Evolutionary conservation across 1,140 invertebrate genomes (phyloP).

Genomic region (Batillaria attramentaria): DNA sequence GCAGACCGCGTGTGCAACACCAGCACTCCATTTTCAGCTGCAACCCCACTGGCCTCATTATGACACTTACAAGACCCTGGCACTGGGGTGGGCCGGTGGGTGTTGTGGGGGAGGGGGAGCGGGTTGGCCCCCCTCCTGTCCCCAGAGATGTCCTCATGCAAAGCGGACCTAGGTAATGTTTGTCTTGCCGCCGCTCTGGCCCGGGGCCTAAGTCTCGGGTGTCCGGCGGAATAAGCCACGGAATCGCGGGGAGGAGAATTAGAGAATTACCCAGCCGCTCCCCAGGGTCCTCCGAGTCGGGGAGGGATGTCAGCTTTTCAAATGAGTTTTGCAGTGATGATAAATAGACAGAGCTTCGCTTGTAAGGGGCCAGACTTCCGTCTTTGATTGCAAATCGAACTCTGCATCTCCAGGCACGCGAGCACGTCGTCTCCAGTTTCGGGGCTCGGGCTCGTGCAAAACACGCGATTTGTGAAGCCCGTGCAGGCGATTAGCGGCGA

Average conservation of each 20-base stretch:
- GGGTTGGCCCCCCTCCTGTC: no score
- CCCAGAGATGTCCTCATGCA: no score
- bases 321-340: constrained; percentile 37
- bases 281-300: not conserved
- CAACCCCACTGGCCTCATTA: no score
- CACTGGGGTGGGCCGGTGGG: no score
- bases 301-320: constrained; percentile 31
- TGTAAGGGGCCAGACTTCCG: constrained; percentile 25
- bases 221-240: constrained; percentile 21
- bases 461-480: constrained; percentile 27
- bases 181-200: not conserved
- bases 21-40: no score
- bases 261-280: constrained; percentile 21
- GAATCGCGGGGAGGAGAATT: constrained; percentile 6
- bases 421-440: constrained; percentile 33
- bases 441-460: not conserved
- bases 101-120: no score
- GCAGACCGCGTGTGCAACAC: no score
- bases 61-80: no score
- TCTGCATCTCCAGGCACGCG: constrained; percentile 26
- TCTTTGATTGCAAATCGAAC: constrained; percentile 35
- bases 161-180: no score
- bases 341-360: constrained; percentile 26
- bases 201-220: not conserved
- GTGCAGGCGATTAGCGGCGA: constrained; percentile 21